Base-by-base conservation (phyloP, 2,113 vertebrate genomes). In the Pitta sordida region DNA sequence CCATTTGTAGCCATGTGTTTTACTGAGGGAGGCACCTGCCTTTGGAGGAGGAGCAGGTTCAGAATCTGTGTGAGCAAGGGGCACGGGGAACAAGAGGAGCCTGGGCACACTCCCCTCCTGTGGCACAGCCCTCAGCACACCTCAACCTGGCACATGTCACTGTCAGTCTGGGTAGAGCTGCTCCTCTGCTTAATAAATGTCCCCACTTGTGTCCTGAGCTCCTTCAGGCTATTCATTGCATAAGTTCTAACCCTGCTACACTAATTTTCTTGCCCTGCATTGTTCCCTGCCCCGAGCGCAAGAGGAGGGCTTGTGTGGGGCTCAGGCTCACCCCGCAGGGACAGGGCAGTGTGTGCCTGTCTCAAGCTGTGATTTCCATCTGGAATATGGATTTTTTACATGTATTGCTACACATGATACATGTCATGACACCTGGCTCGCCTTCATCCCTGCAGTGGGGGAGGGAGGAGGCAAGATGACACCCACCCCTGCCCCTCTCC, bases 301-400 rank as follows among this genome's bases (percentile, higher is more conserved):
- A 62, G 27, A 49, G 13, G 9, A 39, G n/a, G 0, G 2, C 24
- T 59, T 0, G 4, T 0, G 0, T 2, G 19, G 39, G 36, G 32
- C 41, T 83, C 0, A 2, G 64, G 65, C 59, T 46, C 18, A 1
- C 52, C 69, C 48, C 56, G 52, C 34, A 22, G 59, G 17, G 15
- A 18, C 7, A 15, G 51, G 67, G 49, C 13, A 6, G 32, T 1
- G 1, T 2, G 36, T 58, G 60, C 46, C 36, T 22, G 36, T n/a
- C 24, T 69, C 19, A 1, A 53, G 79, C 80, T 53, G 26, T 48
- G 60, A 79, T 83, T 81, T 83, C 18, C 86, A 52, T 22, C 15
- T 73, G 43, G 43, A 67, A n/a, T 32, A 80, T 12, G 24, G 84
- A 52, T 56, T 81, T 96, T 85, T 77, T 2, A 55, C 41, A 15